Base-by-base conservation (phyloP, 2,888 invertebrate genomes). In the Theodoxus fluviatilis region DNA sequence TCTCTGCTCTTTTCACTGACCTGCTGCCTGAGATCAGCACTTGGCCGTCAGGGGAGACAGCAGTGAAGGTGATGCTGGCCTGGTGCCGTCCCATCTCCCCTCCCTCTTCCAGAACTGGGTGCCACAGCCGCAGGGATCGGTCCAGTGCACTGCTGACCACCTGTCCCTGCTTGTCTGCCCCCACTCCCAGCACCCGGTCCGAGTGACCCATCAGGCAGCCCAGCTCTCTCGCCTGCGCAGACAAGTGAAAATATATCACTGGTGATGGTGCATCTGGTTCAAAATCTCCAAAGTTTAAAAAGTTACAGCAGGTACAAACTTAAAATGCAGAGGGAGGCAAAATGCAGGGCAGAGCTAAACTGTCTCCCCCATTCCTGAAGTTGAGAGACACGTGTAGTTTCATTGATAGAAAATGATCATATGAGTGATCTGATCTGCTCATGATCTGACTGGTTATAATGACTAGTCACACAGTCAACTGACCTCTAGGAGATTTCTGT, bases 201-300 rank as follows among this genome's bases (percentile, higher is more conserved):
- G 81, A 80, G 74, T 87, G 85, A 25, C 85, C 86, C 18, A 79
- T 80, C 69, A 85, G 71, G 73, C 76, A 79, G n/a, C 82, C 79
- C 68, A 84, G 71, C 66, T 82, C 80, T 74, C 83, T 80, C 31
- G 83, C 82, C 85, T 85, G 71, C 0, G 72, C 67, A 31, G 22
- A 7, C 49, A 25, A 69, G 40, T 40, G 4, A 52, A 65, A 66
- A 70, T 22, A 33, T 40, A 59, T 43, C 18, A 59, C 7, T 15
- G 2, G 18, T 18, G 9, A 18, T 43, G 43, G n/a, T 35, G 9
- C 9, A 61, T 7, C 6, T 9, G 6, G 6, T 12, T 28, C 9
- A 61, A 33, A 12, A 33, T 9, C 9, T 22, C 3, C 28, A 57
- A 57, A 22, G 3, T 15, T 57, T 22, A 22, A n/a, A n/a, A n/a